Evolutionary conservation across 2,797 vertebrate genomes (phyloP), one percentile per base, ranked within the genome.

Genomic region (Syngnathus rostellatus): DNA sequence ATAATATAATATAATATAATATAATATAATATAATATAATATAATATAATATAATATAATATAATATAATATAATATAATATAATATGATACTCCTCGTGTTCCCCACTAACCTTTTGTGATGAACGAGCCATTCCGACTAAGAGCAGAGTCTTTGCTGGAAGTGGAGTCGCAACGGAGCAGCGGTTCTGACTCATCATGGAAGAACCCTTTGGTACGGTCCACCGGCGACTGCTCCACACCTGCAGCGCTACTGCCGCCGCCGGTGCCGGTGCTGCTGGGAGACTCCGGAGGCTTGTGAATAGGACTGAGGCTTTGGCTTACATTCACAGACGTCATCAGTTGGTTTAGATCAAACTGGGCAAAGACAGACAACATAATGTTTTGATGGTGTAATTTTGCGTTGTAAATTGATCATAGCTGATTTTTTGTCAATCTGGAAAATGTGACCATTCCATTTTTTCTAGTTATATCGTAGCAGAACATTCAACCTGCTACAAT

Each of bases 41-140:
- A 3, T 31, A 31, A 31, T 3, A 31, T 31, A 31, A 31, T 3
- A 31, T 31, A 31, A 25, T 25, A 25, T 25, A 25, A 25, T 25
- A 25, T 25, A 31, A 31, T 31, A 3, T 31, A 31, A 31, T 3
- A 3, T 31, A 31, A 31, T 3, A 31, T 31, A 31, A 31, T 3
- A 31, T 31, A 31, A 31, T 31, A 31, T 31, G 0, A 31, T 31
- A 31, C 31, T 31, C 31, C 31, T 31, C 31, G 31, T 11, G 11
- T 12, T 14, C 10, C 41, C n/a, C 10, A 57, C 62, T 84, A 61
- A 98, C 97, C 97, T 98, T 99, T 99, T 93, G 96, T 97, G 91
- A 99, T 98, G 83, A 99, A 99, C 76, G 96, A 98, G 76, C 97
- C 95, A 0, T 92, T 98, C 78, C 96, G 92, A 87, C 94, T 98